Conservation (phyloP, 2,113 vertebrate species). For the Pedetes capensis region DNA sequence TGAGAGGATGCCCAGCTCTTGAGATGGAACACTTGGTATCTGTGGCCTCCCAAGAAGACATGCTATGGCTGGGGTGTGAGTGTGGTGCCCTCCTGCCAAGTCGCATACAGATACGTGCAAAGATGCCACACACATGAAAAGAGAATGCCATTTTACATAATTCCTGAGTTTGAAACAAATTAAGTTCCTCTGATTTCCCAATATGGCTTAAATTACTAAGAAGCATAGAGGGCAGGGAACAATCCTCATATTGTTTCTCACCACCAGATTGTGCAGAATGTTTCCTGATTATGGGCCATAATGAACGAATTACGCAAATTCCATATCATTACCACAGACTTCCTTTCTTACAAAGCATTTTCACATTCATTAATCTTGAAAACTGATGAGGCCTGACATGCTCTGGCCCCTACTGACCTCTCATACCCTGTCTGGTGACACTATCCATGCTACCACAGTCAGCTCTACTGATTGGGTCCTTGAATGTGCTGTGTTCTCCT, state of each 20-base stretch:
- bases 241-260: background rate
- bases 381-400: background rate
- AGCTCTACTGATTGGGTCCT: background rate
- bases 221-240: background rate
- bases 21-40: background rate
- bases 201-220: background rate
- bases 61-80: background rate
- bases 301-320: background rate
- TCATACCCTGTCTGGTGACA: background rate
- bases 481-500: rapidly evolving
- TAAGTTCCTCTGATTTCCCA: background rate
- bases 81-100: background rate
- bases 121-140: background rate
- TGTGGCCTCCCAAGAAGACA: background rate
- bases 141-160: background rate
- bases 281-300: background rate
- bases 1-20: background rate
- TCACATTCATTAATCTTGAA: background rate
- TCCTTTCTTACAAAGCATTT: background rate
- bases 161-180: background rate
- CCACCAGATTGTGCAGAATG: background rate
- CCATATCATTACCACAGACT: background rate
- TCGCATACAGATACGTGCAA: background rate
- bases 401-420: background rate
- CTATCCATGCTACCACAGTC: rapidly evolving